Conservation (phyloP, 2,888 invertebrate genomes). For the Synergus itoensis region DNA sequence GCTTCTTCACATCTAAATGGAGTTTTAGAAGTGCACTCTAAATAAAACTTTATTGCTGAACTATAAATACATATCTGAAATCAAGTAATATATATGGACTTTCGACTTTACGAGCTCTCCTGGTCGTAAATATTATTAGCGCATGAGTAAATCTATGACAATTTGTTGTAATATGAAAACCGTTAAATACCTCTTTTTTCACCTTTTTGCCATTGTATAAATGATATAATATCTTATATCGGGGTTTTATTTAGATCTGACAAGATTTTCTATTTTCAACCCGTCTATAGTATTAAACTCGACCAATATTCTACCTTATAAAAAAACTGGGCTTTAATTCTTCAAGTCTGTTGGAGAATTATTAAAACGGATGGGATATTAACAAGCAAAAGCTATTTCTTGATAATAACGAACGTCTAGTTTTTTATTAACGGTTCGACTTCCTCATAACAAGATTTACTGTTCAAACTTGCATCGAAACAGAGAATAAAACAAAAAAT, state of each 20-base stretch:
- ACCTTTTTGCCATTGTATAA: too few relatives aligned
- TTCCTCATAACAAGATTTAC: background rate
- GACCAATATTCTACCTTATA: background rate
- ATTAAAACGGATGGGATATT: background rate
- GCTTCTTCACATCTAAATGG: background rate
- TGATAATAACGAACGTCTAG: background rate
- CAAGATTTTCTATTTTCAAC: background rate
- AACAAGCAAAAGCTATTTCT: background rate
- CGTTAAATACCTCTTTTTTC: too few relatives aligned
- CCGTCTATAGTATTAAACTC: background rate
- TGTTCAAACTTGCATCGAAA: background rate
- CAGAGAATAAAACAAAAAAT: too few relatives aligned
- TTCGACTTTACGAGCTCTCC: conserved; percentile 8
- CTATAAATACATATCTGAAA: conserved; percentile 16
- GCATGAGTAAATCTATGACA: too few relatives aligned
- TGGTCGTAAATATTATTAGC: background rate
- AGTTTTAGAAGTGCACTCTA: background rate
- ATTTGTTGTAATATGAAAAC: too few relatives aligned
- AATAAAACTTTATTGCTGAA: conserved; percentile 1
- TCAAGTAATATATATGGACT: background rate
- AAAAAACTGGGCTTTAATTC: conserved; percentile 3
- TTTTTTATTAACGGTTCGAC: background rate
- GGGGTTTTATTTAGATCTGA: too few relatives aligned
- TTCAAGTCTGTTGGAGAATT: background rate
- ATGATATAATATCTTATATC: too few relatives aligned